These are phyloP conservation scores for Halichoeres trimaculatus DNA, from an alignment of 2,113 vertebrate genomes.

Conservation along the genomic window DNA sequence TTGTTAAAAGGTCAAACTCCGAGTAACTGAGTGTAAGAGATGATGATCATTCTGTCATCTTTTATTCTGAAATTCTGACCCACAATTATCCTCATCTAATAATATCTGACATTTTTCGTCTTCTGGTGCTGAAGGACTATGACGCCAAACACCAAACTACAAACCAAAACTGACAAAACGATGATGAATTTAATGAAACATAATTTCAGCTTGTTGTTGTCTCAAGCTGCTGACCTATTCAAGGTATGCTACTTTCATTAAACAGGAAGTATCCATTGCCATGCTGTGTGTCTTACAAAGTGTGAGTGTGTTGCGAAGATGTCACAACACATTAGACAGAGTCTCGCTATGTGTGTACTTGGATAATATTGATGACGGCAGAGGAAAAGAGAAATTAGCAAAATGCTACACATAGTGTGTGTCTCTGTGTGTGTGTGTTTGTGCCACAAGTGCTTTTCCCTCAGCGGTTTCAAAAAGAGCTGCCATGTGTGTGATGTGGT, in stretches of 20 bases:
- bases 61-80: slow-evolving; percentile 21
- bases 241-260: slow-evolving; percentile 71
- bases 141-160: slow-evolving; percentile 24
- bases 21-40: slow-evolving; percentile 36
- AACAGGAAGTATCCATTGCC: slow-evolving; percentile 53
- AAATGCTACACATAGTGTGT: slow-evolving; percentile 19
- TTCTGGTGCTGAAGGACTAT: slow-evolving; percentile 56
- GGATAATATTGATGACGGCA: slow-evolving; percentile 55
- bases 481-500: slow-evolving; percentile 31
- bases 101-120: slow-evolving; percentile 64
- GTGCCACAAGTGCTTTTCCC: slow-evolving; percentile 21
- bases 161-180: slow-evolving; percentile 21
- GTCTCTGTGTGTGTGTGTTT: slow-evolving; percentile 14
- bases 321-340: slow-evolving; percentile 53
- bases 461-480: slow-evolving; percentile 28
- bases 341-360: slow-evolving; percentile 16
- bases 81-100: slow-evolving; percentile 49
- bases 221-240: slow-evolving; percentile 72
- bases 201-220: slow-evolving; percentile 47
- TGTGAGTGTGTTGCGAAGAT: slow-evolving; percentile 23
- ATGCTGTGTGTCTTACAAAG: slow-evolving; percentile 42
- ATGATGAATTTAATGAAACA: slow-evolving; percentile 49
- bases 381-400: slow-evolving; percentile 25
- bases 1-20: slow-evolving; percentile 69
- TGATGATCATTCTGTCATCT: slow-evolving; percentile 46